Percentiles rank a stretch among this genome's conserved stretches.
Evolutionary conservation across 2,797 vertebrate genomes (phyloP).

Genomic region (Ispidina picta): DNA sequence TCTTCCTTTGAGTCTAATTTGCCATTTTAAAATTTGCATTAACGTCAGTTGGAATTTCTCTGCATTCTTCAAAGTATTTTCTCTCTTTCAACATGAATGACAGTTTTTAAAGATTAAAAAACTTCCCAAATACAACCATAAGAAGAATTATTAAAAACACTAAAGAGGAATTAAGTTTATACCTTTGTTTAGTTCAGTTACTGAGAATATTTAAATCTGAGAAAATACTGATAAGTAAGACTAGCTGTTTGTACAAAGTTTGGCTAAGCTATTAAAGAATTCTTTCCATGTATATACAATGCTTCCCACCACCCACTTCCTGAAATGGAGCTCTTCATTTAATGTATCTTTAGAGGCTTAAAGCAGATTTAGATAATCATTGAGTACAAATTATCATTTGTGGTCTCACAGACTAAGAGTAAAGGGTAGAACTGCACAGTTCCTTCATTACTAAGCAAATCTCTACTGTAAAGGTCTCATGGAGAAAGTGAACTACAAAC

Average conservation of each 20-base stretch:
- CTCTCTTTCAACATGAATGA: background rate
- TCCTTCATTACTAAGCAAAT: background rate
- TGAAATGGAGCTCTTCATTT: slow-evolving; percentile 1
- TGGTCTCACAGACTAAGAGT: background rate
- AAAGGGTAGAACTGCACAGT: background rate
- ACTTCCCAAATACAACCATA: background rate
- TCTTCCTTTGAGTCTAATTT: background rate
- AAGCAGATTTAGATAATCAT: background rate
- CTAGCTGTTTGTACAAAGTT: background rate
- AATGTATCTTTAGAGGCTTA: background rate
- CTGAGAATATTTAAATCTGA: background rate
- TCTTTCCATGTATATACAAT: background rate
- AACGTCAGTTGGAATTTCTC: background rate
- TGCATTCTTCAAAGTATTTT: slow-evolving; percentile 2
- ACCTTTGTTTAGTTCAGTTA: background rate
- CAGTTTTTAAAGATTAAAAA: background rate
- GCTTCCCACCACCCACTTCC: background rate
- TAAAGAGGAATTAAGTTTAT: background rate
- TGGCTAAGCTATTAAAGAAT: background rate
- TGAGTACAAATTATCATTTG: background rate
- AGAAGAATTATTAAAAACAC: background rate
- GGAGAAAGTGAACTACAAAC: slow-evolving; percentile 15
- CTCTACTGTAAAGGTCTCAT: background rate
- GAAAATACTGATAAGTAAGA: background rate
- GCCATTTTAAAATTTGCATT: background rate